Evolutionary conservation across 2,888 invertebrate species (phyloP).

Genomic region (Tenthredo distinguenda): DNA sequence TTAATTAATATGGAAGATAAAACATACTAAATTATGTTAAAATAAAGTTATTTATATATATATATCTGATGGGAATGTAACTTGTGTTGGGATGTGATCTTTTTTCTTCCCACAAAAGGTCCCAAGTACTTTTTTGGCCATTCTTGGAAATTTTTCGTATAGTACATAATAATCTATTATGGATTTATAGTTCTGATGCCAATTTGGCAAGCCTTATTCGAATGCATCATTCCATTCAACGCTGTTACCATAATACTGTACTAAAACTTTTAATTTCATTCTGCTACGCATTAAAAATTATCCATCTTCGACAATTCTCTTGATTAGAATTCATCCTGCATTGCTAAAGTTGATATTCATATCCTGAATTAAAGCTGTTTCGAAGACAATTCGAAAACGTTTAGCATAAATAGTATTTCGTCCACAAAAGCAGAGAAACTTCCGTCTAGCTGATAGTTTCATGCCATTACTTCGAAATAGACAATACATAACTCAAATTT

Average conservation of each 20-base stretch:
- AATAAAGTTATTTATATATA: neutral
- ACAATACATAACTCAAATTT: neutral
- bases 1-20: neutral
- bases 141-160: neutral
- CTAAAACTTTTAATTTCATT: neutral
- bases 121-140: neutral
- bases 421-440: neutral
- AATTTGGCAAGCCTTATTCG: neutral
- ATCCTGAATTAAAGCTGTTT: too few species aligned
- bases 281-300: neutral
- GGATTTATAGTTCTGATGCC: neutral
- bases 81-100: neutral
- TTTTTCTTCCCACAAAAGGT: neutral
- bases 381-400: too few species aligned
- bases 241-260: neutral
- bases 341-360: neutral
- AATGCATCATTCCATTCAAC: neutral
- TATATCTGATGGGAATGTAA: conserved; percentile 6
- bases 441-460: neutral
- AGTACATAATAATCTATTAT: neutral
- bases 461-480: neutral
- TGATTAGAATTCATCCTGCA: neutral
- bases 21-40: neutral
- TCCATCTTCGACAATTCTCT: neutral
- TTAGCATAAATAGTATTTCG: neutral